A percentile compares a stretch with the other conserved stretches of the same genome.
phyloP scores from a whole-genome alignment of 2,113 vertebrate species.

The Tachuris rubrigastra region DNA sequence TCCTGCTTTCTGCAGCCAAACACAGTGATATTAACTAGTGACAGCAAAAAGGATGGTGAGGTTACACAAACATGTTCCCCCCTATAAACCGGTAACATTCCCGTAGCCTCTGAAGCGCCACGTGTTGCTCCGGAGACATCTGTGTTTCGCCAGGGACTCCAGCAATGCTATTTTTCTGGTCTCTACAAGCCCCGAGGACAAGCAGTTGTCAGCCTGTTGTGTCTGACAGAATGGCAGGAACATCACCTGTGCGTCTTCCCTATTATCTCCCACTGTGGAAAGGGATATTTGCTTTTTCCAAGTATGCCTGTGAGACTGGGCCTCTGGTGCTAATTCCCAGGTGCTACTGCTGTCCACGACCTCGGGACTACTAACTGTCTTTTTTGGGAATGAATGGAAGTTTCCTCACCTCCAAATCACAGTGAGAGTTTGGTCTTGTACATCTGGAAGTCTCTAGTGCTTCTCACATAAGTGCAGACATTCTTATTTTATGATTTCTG shows the following conservation, averaged over 20 bases:
- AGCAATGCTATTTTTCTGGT: neutral
- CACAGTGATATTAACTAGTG: rapidly evolving
- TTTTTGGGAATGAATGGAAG: neutral
- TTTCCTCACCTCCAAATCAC: neutral
- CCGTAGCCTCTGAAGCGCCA: neutral
- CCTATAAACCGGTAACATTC: rapidly evolving
- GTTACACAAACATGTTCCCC: rapidly evolving
- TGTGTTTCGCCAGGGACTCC: neutral
- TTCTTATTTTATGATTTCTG: neutral
- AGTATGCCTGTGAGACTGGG: too few relatives aligned
- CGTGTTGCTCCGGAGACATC: neutral
- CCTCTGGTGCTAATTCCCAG: neutral
- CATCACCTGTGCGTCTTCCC: neutral
- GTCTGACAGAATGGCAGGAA: neutral
- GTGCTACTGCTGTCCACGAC: neutral
- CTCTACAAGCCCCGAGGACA: rapidly evolving
- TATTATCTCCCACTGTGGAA: rapidly evolving
- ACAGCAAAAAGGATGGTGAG: neutral
- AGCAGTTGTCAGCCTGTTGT: neutral
- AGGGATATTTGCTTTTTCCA: neutral
- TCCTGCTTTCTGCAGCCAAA: neutral
- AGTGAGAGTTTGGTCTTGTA: neutral
- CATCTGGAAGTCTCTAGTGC: neutral
- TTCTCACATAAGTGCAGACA: neutral
- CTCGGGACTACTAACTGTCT: neutral